These are phyloP conservation scores for Chaetops frenatus DNA, from an alignment of 2,113 vertebrate genomes.

Conservation along the genomic window DNA sequence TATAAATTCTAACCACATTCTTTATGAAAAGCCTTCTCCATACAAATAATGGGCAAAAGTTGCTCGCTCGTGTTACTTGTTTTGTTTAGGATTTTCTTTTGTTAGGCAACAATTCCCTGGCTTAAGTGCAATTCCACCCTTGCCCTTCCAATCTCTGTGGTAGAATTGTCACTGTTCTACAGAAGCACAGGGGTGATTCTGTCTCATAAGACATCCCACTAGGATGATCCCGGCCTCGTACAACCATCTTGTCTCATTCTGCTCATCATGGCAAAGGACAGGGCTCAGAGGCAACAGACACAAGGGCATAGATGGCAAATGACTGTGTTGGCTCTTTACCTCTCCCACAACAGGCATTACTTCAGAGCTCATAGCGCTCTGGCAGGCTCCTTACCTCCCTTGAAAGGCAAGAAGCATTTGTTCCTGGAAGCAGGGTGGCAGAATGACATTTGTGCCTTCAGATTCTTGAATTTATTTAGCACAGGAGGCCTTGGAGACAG, in stretches of 20 bases:
- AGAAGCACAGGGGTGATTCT: not conserved
- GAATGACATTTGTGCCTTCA: not conserved
- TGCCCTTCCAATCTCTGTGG: not conserved
- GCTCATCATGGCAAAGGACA: not conserved
- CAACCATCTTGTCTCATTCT: not conserved
- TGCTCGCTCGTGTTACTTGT: not conserved
- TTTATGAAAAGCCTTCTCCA: not conserved
- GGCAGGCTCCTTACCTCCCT: not conserved
- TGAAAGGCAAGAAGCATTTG: not conserved
- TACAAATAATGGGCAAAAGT: not conserved
- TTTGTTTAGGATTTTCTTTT: not conserved
- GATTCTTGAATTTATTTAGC: constrained; percentile 2
- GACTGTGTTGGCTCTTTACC: not conserved
- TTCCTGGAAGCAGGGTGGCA: not conserved
- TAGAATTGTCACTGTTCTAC: not conserved
- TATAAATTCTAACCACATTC: not conserved
- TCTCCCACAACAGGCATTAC: not conserved
- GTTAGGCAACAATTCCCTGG: not conserved
- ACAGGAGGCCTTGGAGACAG: not conserved
- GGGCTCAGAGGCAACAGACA: not conserved
- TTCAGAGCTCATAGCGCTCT: not conserved
- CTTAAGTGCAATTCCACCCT: not conserved
- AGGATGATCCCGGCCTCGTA: not conserved
- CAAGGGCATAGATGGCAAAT: not conserved
- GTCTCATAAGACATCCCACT: not conserved